phyloP scores from a whole-genome alignment of 2,888 invertebrate species.

The Lamellibrachia columna region DNA sequence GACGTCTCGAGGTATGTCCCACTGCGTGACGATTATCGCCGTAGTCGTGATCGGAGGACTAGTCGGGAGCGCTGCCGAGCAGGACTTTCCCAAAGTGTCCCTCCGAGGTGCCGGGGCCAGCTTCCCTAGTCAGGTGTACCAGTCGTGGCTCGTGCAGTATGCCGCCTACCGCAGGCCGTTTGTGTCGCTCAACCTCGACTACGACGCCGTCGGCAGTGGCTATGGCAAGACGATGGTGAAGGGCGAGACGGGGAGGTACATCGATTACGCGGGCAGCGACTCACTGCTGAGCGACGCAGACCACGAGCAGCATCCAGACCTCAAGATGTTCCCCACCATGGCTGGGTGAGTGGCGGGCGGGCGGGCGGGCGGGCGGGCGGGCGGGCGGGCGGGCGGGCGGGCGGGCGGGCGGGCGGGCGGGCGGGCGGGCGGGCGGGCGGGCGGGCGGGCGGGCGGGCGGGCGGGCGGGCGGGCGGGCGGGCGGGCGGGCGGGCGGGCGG shows the following conservation, averaged over 20 bases:
- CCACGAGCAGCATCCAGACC: slow-evolving; percentile 39
- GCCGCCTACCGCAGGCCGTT: not conserved
- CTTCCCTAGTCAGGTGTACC: slow-evolving; percentile 34
- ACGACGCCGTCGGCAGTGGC: slow-evolving; percentile 50
- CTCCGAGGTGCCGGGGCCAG: slow-evolving; percentile 32
- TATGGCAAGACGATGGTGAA: slow-evolving; percentile 45
- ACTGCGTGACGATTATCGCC: not conserved
- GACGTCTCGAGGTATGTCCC: not conserved
- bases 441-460: too few species aligned
- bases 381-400: too few species aligned
- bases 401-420: too few species aligned
- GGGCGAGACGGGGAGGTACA: slow-evolving; percentile 33
- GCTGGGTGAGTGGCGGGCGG: slow-evolving; percentile 50
- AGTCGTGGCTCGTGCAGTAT: slow-evolving; percentile 26
- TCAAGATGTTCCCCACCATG: slow-evolving; percentile 52
- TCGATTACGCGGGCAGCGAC: slow-evolving; percentile 52
- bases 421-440: too few species aligned
- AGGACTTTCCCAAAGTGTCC: not conserved
- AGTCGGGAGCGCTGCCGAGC: not conserved
- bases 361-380: too few species aligned
- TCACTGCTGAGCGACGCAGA: slow-evolving; percentile 42
- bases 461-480: too few species aligned
- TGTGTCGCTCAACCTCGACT: slow-evolving; percentile 45
- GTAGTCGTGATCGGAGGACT: not conserved
- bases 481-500: too few species aligned